Evolutionary conservation across 2,888 invertebrate genomes (phyloP).

Genomic region (Trileptium ribeirensis): DNA sequence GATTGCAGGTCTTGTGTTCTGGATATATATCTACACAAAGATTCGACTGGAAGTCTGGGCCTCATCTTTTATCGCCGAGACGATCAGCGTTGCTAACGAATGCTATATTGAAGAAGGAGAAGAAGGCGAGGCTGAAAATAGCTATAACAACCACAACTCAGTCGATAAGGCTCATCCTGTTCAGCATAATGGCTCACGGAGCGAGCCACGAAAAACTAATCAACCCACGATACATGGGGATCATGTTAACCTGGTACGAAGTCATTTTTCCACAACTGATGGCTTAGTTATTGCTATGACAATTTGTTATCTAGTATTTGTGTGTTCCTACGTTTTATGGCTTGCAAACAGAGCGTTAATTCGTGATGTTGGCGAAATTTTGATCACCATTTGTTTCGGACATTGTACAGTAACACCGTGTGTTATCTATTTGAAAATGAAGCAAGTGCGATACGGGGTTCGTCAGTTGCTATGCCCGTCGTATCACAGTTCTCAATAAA

Average conservation of each 20-base stretch:
- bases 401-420: neutral
- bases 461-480: no score
- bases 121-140: no score
- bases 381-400: slow-evolving; percentile 3
- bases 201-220: neutral
- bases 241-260: no score
- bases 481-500: no score
- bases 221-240: no score
- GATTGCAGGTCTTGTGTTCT: neutral
- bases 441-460: no score
- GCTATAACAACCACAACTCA: neutral
- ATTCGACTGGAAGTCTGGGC: neutral
- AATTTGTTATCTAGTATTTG: neutral
- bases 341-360: neutral
- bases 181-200: no score
- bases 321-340: neutral
- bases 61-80: neutral
- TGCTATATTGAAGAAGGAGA: no score
- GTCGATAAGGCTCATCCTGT: neutral
- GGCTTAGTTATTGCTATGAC: neutral
- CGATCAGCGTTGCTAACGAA: neutral
- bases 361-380: neutral
- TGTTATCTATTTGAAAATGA: no score
- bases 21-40: neutral
- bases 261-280: no score